Percentiles rank a stretch among this genome's conserved stretches.
Conservation (phyloP, 2,113 vertebrate species). For the Pelobates fuscus region DNA sequence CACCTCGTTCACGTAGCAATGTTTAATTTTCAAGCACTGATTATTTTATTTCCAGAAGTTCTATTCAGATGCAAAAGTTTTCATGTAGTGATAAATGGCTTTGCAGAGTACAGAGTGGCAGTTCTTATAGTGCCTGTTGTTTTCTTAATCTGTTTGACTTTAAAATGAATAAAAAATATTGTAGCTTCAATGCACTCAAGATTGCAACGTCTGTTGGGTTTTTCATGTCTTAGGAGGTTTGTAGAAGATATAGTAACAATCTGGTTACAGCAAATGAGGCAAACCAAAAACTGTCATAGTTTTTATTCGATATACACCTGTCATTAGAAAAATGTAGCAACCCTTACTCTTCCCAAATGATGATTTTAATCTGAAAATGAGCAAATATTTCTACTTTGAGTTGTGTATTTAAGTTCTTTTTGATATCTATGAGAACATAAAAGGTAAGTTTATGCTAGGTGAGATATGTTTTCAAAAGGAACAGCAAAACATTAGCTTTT, state of each 20-base stretch:
- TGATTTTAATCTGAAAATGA: background rate
- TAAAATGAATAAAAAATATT: conserved; percentile 10
- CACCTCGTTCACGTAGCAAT: background rate
- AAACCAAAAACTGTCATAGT: background rate
- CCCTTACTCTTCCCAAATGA: background rate
- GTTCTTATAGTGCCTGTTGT: conserved; percentile 17
- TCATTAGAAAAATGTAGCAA: conserved; percentile 10
- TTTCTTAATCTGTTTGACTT: conserved; percentile 34
- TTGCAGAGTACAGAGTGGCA: conserved; percentile 16
- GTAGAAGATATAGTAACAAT: conserved; percentile 25
- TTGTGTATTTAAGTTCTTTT: background rate
- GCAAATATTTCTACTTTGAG: no score
- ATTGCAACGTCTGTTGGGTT: background rate
- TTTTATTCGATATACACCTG: no score
- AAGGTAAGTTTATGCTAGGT: background rate
- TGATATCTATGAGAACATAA: background rate
- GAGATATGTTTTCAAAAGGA: background rate
- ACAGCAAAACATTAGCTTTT: background rate
- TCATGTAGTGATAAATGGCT: conserved; percentile 48
- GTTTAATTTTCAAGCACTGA: conserved; percentile 19
- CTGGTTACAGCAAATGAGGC: conserved; percentile 12
- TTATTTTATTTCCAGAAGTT: conserved; percentile 16
- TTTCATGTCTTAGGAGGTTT: background rate
- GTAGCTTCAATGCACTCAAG: background rate
- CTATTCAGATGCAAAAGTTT: conserved; percentile 33